A percentile compares a stretch with the other conserved stretches of the same genome.
phyloP scores from a whole-genome alignment of 1,140 invertebrate genomes.

The Polyergus mexicanus region DNA sequence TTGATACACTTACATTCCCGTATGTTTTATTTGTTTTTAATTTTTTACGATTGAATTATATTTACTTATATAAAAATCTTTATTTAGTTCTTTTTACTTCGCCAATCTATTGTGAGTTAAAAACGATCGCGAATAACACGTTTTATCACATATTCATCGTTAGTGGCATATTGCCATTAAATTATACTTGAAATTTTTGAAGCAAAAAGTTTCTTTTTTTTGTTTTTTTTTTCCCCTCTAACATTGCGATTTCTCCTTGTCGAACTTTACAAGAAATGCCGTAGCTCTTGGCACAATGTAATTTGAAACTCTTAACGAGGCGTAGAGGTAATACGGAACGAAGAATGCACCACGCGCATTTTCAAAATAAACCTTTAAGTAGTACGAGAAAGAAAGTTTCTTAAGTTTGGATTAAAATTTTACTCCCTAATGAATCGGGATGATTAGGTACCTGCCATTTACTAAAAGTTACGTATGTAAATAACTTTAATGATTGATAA shows the following conservation, averaged over 20 bases:
- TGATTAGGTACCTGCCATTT: conserved; percentile 20
- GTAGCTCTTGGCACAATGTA: conserved; percentile 44
- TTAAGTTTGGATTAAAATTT: conserved; percentile 44
- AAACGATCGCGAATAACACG: not conserved
- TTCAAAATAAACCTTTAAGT: conserved; percentile 41
- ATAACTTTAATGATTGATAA: not conserved
- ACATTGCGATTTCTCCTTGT: conserved; percentile 15
- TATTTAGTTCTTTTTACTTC: not conserved
- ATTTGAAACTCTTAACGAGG: conserved; percentile 57
- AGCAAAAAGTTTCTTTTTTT: not conserved
- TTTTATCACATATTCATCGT: conserved; percentile 5
- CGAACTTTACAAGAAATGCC: conserved; percentile 43
- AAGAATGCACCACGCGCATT: conserved; percentile 22
- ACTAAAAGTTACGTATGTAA: not conserved
- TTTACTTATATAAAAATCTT: not conserved
- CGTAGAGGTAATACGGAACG: conserved; percentile 12
- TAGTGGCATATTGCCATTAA: conserved; percentile 17
- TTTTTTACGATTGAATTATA: not conserved
- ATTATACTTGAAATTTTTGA: conserved; percentile 30
- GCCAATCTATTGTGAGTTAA: conserved; percentile 27
- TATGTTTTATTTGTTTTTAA: conserved; percentile 7
- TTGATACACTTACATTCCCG: not conserved
- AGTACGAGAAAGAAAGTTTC: conserved; percentile 21
- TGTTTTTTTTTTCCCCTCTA: too few species aligned
- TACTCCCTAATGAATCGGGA: conserved; percentile 2